A percentile compares a stretch with the other conserved stretches of the same genome.
Evolutionary conservation across 1,140 invertebrate species (phyloP).

Genomic region (Agrilus planipennis): DNA sequence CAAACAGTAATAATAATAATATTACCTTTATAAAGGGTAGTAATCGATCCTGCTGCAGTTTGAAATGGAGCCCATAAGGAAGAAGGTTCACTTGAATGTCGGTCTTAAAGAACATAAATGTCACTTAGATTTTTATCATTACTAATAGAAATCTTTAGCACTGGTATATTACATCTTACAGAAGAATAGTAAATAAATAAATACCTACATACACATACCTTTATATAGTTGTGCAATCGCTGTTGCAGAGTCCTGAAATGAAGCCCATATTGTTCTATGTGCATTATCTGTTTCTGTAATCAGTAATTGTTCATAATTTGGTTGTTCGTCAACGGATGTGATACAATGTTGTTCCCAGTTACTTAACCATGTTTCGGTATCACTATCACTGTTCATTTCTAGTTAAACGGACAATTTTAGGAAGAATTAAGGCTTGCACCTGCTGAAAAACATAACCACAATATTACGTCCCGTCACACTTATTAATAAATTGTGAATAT

Average conservation of each 20-base stretch:
- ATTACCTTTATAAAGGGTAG: constrained; percentile 67
- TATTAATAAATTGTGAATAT: too few relatives aligned
- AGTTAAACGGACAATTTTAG: too few relatives aligned
- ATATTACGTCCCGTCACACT: too few relatives aligned
- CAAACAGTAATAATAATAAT: constrained; percentile 6
- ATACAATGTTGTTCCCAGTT: constrained; percentile 66
- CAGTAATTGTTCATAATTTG: constrained; percentile 57
- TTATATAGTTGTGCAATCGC: constrained; percentile 71
- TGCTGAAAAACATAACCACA: too few relatives aligned
- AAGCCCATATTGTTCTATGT: constrained; percentile 59
- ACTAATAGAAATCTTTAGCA: not conserved
- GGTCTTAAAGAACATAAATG: constrained; percentile 20
- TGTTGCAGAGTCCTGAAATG: constrained; percentile 69
- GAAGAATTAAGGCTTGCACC: too few relatives aligned
- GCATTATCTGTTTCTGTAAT: constrained; percentile 55
- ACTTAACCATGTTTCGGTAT: constrained; percentile 36
- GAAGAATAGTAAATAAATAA: constrained; percentile 1
- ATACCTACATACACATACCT: constrained; percentile 52
- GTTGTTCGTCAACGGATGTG: constrained; percentile 50
- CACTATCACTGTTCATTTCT: constrained; percentile 25
- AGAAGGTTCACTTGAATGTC: constrained; percentile 43
- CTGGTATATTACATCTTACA: not conserved
- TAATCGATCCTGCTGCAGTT: constrained; percentile 67
- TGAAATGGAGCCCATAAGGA: constrained; percentile 70
- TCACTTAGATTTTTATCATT: not conserved